phyloP scores from a whole-genome alignment of 2,797 vertebrate genomes.

The Tapirus indicus region DNA sequence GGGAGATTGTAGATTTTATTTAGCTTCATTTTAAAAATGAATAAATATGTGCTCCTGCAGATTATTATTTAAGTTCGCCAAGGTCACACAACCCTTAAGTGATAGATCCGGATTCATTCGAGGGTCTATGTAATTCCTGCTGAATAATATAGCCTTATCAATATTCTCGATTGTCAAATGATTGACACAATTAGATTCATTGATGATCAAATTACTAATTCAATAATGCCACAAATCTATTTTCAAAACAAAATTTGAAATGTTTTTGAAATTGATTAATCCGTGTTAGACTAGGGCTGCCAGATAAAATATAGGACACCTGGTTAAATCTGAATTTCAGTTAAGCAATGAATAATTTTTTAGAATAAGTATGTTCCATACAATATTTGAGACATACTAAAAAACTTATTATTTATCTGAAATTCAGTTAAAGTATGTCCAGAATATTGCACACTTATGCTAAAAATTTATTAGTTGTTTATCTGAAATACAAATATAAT shows the following conservation, averaged over 20 bases:
- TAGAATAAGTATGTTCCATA: neutral
- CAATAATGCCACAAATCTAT: neutral
- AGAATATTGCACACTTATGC: neutral
- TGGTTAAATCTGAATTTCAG: slow-evolving; percentile 20
- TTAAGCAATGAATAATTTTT: neutral
- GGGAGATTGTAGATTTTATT: neutral
- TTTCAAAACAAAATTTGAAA: slow-evolving; percentile 11
- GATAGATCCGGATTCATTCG: neutral
- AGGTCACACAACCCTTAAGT: neutral
- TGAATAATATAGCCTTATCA: neutral
- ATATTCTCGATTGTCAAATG: neutral
- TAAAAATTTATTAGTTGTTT: neutral
- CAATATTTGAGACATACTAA: neutral
- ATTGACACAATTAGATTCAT: neutral
- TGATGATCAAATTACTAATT: neutral
- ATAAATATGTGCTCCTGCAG: neutral
- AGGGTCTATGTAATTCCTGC: neutral
- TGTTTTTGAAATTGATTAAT: neutral
- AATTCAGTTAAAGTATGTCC: neutral
- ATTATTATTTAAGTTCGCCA: neutral
- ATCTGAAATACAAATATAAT: slow-evolving; percentile 1
- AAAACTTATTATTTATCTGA: neutral
- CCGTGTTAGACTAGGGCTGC: neutral
- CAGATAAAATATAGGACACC: neutral
- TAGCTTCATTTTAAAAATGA: neutral